A percentile compares a stretch with the other conserved stretches of the same genome.
These are phyloP conservation scores for Reinhardtius hippoglossoides DNA, from an alignment of 2,113 vertebrate genomes.

Conservation along the genomic window DNA sequence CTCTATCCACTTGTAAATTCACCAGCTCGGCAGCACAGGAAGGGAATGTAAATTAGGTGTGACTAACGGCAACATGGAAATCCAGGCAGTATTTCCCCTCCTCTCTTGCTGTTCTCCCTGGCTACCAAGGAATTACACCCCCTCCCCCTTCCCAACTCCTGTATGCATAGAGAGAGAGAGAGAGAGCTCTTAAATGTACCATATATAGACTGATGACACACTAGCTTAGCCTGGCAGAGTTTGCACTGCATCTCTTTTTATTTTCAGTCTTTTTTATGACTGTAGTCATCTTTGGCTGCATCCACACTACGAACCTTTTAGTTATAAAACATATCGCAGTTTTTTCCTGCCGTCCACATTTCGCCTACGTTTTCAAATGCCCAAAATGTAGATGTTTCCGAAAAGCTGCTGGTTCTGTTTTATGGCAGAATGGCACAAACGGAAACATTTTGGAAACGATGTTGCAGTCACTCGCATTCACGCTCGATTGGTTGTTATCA, in stretches of 20 bases:
- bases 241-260: neutral
- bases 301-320: too few species aligned
- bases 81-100: conserved; percentile 56
- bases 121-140: conserved; percentile 46
- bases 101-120: conserved; percentile 60
- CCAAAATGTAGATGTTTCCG: too few species aligned
- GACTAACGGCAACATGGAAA: conserved; percentile 78
- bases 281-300: neutral
- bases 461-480: too few species aligned
- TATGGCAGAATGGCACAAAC: too few species aligned
- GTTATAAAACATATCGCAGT: too few species aligned
- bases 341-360: too few species aligned
- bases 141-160: neutral
- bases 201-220: neutral
- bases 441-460: too few species aligned
- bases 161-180: neutral
- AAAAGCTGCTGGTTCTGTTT: too few species aligned
- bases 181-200: neutral
- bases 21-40: conserved; percentile 68
- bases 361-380: too few species aligned
- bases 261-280: neutral
- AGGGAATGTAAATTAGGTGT: conserved; percentile 80
- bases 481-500: too few species aligned
- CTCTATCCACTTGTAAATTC: conserved; percentile 78
- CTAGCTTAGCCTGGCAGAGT: neutral